A percentile compares a stretch with the other conserved stretches of the same genome.
Evolutionary conservation across 2,888 invertebrate genomes (phyloP).

Genomic region (Euzophera pinguis): DNA sequence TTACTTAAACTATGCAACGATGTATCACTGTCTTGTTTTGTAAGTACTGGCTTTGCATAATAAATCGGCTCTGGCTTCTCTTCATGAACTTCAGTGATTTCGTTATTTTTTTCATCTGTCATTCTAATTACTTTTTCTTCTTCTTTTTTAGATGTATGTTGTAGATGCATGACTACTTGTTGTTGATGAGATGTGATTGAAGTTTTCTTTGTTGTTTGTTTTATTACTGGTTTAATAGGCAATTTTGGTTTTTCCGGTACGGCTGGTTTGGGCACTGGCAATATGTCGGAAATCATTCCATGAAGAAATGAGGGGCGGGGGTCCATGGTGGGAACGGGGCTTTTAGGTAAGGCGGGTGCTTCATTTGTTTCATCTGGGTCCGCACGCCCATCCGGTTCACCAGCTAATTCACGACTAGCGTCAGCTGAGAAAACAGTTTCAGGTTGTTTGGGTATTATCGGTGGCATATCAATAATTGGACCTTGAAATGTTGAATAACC

Average conservation of each 20-base stretch:
- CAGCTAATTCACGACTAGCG: constrained; percentile 88
- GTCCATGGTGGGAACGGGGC: constrained; percentile 82
- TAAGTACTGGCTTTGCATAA: constrained; percentile 70
- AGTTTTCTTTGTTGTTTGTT: constrained; percentile 66
- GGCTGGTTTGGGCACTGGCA: constrained; percentile 77
- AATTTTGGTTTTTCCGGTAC: constrained; percentile 86
- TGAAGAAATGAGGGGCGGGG: constrained; percentile 86
- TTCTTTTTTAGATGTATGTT: constrained; percentile 63
- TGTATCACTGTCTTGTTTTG: constrained; percentile 79
- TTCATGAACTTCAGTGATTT: constrained; percentile 56
- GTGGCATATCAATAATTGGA: constrained; percentile 71
- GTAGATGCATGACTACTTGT: constrained; percentile 75
- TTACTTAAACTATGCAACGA: constrained; percentile 81
- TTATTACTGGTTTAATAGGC: constrained; percentile 79
- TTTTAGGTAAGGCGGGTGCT: constrained; percentile 84
- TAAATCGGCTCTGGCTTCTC: constrained; percentile 64
- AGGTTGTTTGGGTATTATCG: constrained; percentile 64
- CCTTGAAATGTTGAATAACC: constrained; percentile 74
- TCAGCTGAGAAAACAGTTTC: constrained; percentile 72
- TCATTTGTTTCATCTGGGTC: constrained; percentile 87
- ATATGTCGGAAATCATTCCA: constrained; percentile 76
- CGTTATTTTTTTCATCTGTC: constrained; percentile 61
- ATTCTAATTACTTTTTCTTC: constrained; percentile 46
- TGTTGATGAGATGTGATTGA: constrained; percentile 57
- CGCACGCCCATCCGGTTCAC: constrained; percentile 92